phyloP scores from a whole-genome alignment of 2,797 vertebrate genomes.

The Prunella strophiata region DNA sequence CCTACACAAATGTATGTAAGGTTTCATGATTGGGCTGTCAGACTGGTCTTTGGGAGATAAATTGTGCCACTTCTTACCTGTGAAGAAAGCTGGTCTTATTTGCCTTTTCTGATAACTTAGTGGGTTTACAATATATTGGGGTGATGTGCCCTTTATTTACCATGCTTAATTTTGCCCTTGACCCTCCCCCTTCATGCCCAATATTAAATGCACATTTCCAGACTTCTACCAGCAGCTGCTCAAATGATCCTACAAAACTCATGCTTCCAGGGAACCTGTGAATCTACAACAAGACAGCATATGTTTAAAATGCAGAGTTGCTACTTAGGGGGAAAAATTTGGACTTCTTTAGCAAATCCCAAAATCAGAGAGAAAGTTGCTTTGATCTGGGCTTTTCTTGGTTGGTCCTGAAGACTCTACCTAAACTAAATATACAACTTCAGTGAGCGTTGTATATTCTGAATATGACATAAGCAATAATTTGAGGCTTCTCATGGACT shows the following conservation, averaged over 20 bases:
- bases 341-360: neutral
- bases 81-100: neutral
- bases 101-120: neutral
- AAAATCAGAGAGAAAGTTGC: neutral
- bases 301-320: neutral
- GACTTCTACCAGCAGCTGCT: neutral
- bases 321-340: neutral
- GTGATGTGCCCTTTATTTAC: neutral
- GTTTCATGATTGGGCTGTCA: neutral
- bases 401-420: neutral
- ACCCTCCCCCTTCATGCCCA: neutral
- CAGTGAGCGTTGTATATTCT: neutral
- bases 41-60: neutral
- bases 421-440: neutral
- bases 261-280: neutral
- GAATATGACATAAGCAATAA: neutral
- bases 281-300: neutral
- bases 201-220: neutral
- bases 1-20: rapidly evolving
- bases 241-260: neutral
- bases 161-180: neutral
- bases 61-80: rapidly evolving
- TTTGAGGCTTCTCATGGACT: neutral
- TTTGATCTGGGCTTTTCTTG: neutral
- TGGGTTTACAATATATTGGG: neutral